Percentiles rank a stretch among this genome's conserved stretches.
Conservation (phyloP, 1,140 invertebrate species). For the Calliopsis andreniformis region DNA sequence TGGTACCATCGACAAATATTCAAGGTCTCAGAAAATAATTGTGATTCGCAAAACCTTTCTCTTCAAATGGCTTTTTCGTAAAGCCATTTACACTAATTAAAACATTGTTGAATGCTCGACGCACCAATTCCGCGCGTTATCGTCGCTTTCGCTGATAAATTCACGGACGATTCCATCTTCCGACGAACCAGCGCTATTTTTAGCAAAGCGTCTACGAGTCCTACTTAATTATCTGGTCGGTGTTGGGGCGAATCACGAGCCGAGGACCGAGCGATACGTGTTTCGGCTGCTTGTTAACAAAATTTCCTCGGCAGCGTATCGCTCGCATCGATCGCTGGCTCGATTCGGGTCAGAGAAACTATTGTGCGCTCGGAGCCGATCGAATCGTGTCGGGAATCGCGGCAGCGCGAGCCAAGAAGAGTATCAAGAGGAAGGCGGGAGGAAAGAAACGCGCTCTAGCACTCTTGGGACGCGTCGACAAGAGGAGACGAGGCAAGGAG, state of each 20-base stretch:
- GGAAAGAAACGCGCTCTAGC: not conserved
- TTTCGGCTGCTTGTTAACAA: not conserved
- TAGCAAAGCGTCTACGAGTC: slow-evolving; percentile 34
- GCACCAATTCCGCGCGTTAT: not conserved
- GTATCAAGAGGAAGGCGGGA: slow-evolving; percentile 23
- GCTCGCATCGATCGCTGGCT: not conserved
- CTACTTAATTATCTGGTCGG: slow-evolving; percentile 41
- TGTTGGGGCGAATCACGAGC: slow-evolving; percentile 11
- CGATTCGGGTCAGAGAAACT: not conserved
- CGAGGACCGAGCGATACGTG: not conserved
- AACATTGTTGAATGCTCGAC: too few species aligned
- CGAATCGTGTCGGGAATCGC: slow-evolving; percentile 48
- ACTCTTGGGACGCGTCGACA: not conserved
- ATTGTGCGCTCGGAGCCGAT: slow-evolving; percentile 13
- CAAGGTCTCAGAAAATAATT: too few species aligned
- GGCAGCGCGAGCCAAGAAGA: slow-evolving; percentile 15
- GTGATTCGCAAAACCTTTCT: too few species aligned
- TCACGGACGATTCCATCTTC: slow-evolving; percentile 21
- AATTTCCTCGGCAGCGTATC: not conserved
- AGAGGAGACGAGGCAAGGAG: slow-evolving; percentile 18
- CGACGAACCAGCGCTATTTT: slow-evolving; percentile 25
- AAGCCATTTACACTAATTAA: too few species aligned
- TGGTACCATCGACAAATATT: too few species aligned
- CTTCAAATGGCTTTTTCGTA: too few species aligned
- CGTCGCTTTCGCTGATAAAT: not conserved